phyloP scores from a whole-genome alignment of 2,888 invertebrate species.

The Rhynchonema sp. region DNA sequence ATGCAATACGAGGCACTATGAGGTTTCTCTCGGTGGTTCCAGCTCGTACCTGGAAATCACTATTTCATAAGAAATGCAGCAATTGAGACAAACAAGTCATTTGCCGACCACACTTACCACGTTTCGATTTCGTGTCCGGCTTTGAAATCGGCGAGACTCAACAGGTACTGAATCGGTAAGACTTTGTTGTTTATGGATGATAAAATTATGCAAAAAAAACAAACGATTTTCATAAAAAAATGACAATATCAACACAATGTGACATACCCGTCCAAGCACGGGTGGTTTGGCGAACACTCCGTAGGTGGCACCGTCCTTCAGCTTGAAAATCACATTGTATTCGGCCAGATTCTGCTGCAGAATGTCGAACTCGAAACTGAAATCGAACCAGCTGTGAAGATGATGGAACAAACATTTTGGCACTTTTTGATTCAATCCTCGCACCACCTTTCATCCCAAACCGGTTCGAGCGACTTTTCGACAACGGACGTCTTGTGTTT shows the following conservation, averaged over 20 bases:
- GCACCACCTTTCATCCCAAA: slow-evolving; percentile 15
- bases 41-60: no score
- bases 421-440: not conserved
- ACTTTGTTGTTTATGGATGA: no score
- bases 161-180: no score
- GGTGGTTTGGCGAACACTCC: slow-evolving; percentile 18
- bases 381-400: not conserved
- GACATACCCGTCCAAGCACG: slow-evolving; percentile 17
- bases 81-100: not conserved
- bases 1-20: no score
- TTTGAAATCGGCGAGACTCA: not conserved
- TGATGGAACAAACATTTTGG: not conserved
- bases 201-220: no score
- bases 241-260: no score
- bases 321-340: slow-evolving; percentile 5
- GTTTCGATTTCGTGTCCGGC: not conserved
- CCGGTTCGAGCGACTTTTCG: slow-evolving; percentile 13
- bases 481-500: slow-evolving; percentile 16
- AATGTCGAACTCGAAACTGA: slow-evolving; percentile 3
- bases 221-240: not conserved
- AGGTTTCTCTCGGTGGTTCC: no score
- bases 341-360: not conserved
- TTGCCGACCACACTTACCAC: no score
- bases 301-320: slow-evolving; percentile 24
- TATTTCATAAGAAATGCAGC: not conserved